Evolutionary conservation across 2,888 invertebrate genomes (phyloP).

Genomic region (Caradrina kadenii): DNA sequence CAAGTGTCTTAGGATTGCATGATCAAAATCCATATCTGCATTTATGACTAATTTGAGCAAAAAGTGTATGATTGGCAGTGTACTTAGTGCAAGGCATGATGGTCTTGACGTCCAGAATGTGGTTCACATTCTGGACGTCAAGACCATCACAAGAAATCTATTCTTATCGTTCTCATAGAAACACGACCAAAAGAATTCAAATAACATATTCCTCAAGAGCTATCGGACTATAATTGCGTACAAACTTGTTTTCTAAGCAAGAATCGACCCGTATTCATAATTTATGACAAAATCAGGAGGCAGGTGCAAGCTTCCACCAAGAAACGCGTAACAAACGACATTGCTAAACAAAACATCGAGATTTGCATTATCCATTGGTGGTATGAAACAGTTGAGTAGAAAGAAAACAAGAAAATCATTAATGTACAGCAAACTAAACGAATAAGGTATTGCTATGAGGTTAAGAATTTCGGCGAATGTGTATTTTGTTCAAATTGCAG

Average conservation of each 20-base stretch:
- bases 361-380: conserved; percentile 47
- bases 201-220: conserved; percentile 66
- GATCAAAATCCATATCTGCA: neutral
- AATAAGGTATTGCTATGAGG: neutral
- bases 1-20: no score
- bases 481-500: conserved; percentile 45
- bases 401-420: conserved; percentile 19
- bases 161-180: conserved; percentile 47
- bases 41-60: no score
- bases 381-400: conserved; percentile 1
- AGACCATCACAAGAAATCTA: conserved; percentile 40
- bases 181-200: conserved; percentile 56
- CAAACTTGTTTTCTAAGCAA: conserved; percentile 71
- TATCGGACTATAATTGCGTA: conserved; percentile 64
- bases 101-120: no score
- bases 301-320: conserved; percentile 63
- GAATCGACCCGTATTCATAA: conserved; percentile 59
- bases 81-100: no score
- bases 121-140: conserved; percentile 33
- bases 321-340: conserved; percentile 27
- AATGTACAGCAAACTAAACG: conserved; percentile 13
- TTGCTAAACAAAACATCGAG: conserved; percentile 26
- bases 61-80: neutral
- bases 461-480: conserved; percentile 19
- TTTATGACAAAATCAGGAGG: conserved; percentile 68